Percentiles rank a stretch among this genome's conserved stretches.
Conservation (phyloP, 2,888 invertebrate species). For the Pseudococcus longispinus region DNA sequence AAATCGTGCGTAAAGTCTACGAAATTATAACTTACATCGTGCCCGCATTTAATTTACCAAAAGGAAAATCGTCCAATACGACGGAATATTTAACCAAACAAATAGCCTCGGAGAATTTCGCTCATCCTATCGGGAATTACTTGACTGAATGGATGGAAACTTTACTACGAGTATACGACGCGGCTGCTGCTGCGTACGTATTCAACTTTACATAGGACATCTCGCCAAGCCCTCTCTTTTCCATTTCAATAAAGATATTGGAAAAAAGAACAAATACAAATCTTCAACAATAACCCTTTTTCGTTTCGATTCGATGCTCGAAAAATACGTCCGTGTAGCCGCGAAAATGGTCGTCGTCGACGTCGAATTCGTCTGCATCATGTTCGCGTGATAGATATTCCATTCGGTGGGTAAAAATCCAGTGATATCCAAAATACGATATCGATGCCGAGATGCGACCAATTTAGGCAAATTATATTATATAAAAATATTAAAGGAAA, state of each 20-base stretch:
- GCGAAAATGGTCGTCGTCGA: not conserved
- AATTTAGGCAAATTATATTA: not conserved
- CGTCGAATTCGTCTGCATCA: not conserved
- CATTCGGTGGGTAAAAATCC: not conserved
- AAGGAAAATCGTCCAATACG: not conserved
- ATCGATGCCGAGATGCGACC: not conserved
- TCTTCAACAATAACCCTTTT: constrained; percentile 20
- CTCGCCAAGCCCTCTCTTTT: not conserved
- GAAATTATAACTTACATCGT: not conserved
- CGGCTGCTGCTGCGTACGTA: not conserved
- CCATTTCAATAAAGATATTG: constrained; percentile 16
- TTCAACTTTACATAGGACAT: not conserved
- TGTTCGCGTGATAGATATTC: too few relatives aligned
- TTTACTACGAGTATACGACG: not conserved
- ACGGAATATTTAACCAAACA: not conserved
- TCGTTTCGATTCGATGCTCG: constrained; percentile 9
- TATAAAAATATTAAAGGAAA: not conserved
- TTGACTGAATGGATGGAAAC: not conserved
- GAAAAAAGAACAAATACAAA: constrained; percentile 12
- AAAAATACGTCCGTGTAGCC: not conserved
- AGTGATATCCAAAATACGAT: not conserved
- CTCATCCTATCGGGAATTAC: constrained; percentile 11
- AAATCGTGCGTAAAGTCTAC: too few relatives aligned
- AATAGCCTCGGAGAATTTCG: constrained; percentile 16
- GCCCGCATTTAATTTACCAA: not conserved